These are phyloP conservation scores for Gopherus flavomarginatus DNA, from an alignment of 2,113 vertebrate species.

Conservation along the genomic window DNA sequence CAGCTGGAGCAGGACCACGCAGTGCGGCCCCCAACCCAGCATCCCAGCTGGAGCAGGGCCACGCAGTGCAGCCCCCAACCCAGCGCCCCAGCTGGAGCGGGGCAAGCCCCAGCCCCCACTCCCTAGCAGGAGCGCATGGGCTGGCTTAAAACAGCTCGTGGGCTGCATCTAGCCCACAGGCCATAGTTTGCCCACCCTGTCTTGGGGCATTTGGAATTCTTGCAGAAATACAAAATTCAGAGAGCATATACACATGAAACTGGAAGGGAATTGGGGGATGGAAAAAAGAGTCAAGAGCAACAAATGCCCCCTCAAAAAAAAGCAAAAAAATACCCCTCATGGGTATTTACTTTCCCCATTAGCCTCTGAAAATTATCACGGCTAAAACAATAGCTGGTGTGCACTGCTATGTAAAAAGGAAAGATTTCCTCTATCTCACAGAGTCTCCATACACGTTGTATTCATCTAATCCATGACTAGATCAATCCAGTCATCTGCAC, in stretches of 20 bases:
- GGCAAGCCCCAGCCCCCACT: no score
- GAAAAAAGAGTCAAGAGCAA: neutral
- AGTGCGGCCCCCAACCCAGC: no score
- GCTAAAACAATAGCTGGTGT: neutral
- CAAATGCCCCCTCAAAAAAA: neutral
- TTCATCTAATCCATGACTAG: neutral
- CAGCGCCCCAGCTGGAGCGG: no score
- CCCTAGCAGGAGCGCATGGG: no score
- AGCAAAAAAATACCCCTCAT: neutral
- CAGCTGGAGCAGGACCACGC: no score
- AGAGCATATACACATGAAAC: neutral
- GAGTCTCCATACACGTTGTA: neutral
- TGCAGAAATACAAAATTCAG: neutral
- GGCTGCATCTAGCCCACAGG: no score
- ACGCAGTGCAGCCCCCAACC: no score
- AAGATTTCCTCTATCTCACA: neutral
- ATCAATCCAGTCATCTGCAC: rapidly evolving
- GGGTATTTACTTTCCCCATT: neutral
- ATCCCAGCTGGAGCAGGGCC: no score
- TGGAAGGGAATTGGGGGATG: neutral
- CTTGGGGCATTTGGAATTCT: neutral
- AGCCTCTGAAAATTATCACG: neutral
- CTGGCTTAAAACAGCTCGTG: no score
- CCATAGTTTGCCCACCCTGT: no score
- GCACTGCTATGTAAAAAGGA: neutral